Percentiles rank a stretch among this genome's conserved stretches.
Conservation (phyloP, 2,113 vertebrate species). For the Entomyzon cyanotis region DNA sequence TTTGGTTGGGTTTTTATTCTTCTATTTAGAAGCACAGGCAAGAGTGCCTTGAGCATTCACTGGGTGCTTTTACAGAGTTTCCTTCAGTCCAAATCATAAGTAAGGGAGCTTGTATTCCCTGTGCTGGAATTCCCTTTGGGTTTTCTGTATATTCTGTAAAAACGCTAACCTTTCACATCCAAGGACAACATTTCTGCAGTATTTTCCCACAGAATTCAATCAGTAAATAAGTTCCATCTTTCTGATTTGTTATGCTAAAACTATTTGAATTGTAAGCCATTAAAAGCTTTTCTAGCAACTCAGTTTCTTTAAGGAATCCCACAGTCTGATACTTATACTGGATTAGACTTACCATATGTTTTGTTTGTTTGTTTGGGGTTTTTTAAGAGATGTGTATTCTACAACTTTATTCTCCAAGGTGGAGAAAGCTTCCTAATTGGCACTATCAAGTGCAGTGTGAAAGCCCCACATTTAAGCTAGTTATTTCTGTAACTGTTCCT, state of each 20-base stretch:
- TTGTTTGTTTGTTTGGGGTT: background rate
- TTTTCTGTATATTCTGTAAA: conserved; percentile 39
- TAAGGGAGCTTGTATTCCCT: conserved; percentile 15
- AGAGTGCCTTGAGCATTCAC: background rate
- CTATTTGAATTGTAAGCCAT: background rate
- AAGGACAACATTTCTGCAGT: conserved; percentile 62
- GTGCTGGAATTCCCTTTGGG: background rate
- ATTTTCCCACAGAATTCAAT: conserved; percentile 64
- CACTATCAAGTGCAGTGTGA: background rate
- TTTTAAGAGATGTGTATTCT: background rate
- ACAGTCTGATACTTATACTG: background rate
- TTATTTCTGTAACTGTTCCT: background rate
- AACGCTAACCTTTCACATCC: conserved; percentile 40
- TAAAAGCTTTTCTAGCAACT: conserved; percentile 24
- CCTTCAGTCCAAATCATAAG: background rate
- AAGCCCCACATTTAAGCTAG: background rate
- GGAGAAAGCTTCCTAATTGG: background rate
- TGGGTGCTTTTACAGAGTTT: conserved; percentile 32
- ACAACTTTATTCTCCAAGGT: background rate
- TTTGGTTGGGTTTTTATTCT: background rate
- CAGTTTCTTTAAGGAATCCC: background rate
- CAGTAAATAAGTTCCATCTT: conserved; percentile 61
- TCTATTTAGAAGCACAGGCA: background rate
- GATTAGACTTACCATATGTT: background rate
- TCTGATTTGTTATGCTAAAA: conserved; percentile 50